A percentile compares a stretch with the other conserved stretches of the same genome.
Conservation (phyloP, 2,113 vertebrate genomes). For the Hippoglossus stenolepis region DNA sequence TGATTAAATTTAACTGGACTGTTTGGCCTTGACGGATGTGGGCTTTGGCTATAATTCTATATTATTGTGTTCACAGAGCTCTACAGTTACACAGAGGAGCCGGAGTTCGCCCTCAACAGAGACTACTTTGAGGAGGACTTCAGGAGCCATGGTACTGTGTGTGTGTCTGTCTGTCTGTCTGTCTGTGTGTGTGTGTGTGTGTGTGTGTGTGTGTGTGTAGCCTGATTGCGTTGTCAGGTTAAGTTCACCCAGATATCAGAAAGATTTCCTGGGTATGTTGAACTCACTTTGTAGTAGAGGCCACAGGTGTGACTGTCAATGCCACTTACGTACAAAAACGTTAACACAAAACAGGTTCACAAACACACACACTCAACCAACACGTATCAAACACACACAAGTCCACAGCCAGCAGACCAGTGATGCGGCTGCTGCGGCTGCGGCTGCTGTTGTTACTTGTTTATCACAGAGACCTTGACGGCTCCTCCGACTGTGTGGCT, state of each 20-base stretch:
- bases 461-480: constrained; percentile 20
- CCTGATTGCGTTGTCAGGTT: neutral
- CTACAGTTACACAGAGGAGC: constrained; percentile 98
- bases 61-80: constrained; percentile 84
- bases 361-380: neutral
- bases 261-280: too few relatives aligned
- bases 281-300: too few relatives aligned
- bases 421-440: neutral
- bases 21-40: neutral
- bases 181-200: too few relatives aligned
- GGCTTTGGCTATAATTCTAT: neutral
- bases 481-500: neutral
- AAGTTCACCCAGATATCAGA: constrained; percentile 13
- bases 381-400: too few relatives aligned
- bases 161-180: too few relatives aligned
- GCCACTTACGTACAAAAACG: neutral
- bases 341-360: neutral
- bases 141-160: constrained; percentile 86
- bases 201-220: too few relatives aligned
- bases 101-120: constrained; percentile 90
- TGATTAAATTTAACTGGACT: too few relatives aligned
- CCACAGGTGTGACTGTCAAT: too few relatives aligned
- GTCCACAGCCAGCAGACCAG: neutral
- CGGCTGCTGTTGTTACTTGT: constrained; percentile 8
- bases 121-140: constrained; percentile 97